Base-by-base conservation (phyloP, 2,797 vertebrate species). In the Thripadectes ignobilis region DNA sequence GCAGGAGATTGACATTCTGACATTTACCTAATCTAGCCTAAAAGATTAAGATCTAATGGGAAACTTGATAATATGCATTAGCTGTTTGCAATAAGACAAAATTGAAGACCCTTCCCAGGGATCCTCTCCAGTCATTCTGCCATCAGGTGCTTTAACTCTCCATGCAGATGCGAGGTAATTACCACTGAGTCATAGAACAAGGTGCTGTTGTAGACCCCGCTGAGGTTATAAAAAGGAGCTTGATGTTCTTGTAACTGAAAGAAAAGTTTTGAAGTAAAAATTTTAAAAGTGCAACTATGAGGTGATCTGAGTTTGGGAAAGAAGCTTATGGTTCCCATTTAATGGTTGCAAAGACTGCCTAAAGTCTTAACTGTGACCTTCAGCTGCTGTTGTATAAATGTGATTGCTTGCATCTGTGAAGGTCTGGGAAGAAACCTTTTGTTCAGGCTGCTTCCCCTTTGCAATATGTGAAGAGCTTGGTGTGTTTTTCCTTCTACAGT, bases 1-100 rank as follows among this genome's bases (percentile, higher is more conserved):
- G 12, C 27, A 57, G 51, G 76, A 83, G 69, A 93, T 78, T 92
- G 93, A 71, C 87, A 92, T 95, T 79, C 84, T 94, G 79, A 89
- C 74, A 90, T 89, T 94, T 89, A 81, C 27, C 39, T 89, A 84
- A 92, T 79, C 46, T 84, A 92, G 34, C 52, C 77, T 87, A 82
- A 92, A 95, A 95, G 59, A 87, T 89, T 92, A 72, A 30, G 58
- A 68, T 92, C 87, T 73, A 83, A 55, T 57, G 59, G 55, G 63
- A 95, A 93, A 94, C 24, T 61, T 81, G 73, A 80, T 85, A 69
- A 89, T 78, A 79, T 72, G 43, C 75, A 85, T 80, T 74, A 85
- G 29, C 38, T 86, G 21, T 80, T 72, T 94, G 55, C 29, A 49
- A 29, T 19, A 55, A 27, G 41, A 41, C 36, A 89, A 63, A 51